Base-by-base conservation (phyloP, 2,113 vertebrate genomes). In the Osmerus eperlanus region DNA sequence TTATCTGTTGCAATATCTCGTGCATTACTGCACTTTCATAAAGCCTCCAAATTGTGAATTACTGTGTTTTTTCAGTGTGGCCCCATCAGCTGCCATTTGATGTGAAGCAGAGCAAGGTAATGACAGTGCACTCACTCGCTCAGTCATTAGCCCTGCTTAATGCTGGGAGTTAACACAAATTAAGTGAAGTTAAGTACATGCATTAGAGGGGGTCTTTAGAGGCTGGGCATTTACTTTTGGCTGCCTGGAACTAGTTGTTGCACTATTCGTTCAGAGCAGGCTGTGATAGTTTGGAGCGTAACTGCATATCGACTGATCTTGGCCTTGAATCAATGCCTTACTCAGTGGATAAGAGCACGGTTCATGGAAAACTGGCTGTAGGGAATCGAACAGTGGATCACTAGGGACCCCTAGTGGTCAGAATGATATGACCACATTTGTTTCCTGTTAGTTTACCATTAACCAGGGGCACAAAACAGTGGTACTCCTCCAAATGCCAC, bases 111-210 rank as follows among this genome's bases (percentile, higher is more conserved):
- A 84, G 81, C 75, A 86, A 86, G 80, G 86, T 88, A 92, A 89
- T 90, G 85, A 87, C 85, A 85, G 85, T 83, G 84, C 87, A 88
- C 87, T 89, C 85, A 84, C 85, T 84, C 83, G 83, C 79, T 77
- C 80, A 78, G 88, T 88, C 86, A 88, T 89, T 88, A 89, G 84
- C 84, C 84, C 70, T 65, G 85, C 82, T 88, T 86, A 89, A 85
- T 87, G 84, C 84, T 74, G 78, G 85, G 86, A 87, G 87, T 89
- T 90, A 91, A 90, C 85, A 87, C 88, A 90, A 90, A 90, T 91
- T 88, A 90, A 90, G 84, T 86, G 75, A 87, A 85, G 89, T 87
- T 88, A 89, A 90, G 86, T 86, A 89, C 89, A 88, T 85, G 86
- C 89, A 91, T 91, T 90, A 92, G 85, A 85, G 84, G 77, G 79